phyloP scores from a whole-genome alignment of 1,140 invertebrate genomes.

The Oreohelix idahoensis region DNA sequence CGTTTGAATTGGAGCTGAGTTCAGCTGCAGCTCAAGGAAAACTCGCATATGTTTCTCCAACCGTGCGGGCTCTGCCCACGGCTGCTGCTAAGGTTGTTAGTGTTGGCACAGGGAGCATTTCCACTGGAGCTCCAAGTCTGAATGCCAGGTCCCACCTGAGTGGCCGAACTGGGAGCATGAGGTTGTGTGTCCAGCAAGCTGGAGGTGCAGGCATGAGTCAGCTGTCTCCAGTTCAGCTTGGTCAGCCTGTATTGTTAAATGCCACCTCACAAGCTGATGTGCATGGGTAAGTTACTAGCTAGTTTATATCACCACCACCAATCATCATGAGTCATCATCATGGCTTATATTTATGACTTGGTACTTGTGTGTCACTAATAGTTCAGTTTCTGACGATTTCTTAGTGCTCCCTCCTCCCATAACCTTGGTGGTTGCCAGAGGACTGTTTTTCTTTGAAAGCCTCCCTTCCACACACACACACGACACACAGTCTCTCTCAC shows the following conservation, averaged over 20 bases:
- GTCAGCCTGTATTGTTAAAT: conserved; percentile 69
- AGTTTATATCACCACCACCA: too few species aligned
- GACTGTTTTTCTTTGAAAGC: too few species aligned
- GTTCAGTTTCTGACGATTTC: too few species aligned
- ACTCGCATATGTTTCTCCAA: conserved; percentile 67
- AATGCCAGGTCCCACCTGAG: conserved; percentile 41
- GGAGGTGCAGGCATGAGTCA: conserved; percentile 57
- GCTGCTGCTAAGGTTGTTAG: conserved; percentile 46
- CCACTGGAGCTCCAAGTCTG: conserved; percentile 21
- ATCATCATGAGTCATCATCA: too few species aligned
- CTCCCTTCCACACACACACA: too few species aligned
- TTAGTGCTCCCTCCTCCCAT: too few species aligned
- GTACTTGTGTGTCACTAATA: too few species aligned
- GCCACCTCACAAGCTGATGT: conserved; percentile 52
- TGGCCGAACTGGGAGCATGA: conserved; percentile 10
- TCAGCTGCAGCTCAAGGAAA: conserved; percentile 67
- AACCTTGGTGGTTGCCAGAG: too few species aligned
- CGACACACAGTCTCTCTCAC: too few species aligned
- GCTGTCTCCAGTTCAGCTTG: conserved; percentile 67
- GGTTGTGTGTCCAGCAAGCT: conserved; percentile 43
- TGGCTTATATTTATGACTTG: too few species aligned
- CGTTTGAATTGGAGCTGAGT: conserved; percentile 59
- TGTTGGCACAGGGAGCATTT: conserved; percentile 41
- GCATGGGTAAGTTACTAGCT: conserved; percentile 55
- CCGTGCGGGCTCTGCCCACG: conserved; percentile 54